Percentiles rank a stretch among this genome's conserved stretches.
Evolutionary conservation across 2,797 vertebrate genomes (phyloP).

Genomic region (Xiphophorus birchmanni): DNA sequence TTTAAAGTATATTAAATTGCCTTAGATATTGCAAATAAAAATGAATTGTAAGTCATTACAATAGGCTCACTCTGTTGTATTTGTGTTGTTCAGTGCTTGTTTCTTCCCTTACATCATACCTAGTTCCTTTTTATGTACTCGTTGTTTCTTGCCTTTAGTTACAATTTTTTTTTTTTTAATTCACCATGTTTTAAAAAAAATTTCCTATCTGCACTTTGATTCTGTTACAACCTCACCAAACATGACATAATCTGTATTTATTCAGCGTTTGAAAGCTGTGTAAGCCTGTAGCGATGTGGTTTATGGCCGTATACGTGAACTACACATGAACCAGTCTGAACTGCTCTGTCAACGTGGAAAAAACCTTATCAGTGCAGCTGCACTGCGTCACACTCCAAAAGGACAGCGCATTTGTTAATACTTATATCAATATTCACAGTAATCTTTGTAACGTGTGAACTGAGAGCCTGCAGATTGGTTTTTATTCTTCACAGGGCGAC

Average conservation of each 20-base stretch:
- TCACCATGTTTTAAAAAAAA: neutral
- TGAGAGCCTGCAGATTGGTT: conserved; percentile 67
- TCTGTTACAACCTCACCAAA: neutral
- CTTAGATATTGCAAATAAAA: neutral
- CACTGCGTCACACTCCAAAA: conserved; percentile 24
- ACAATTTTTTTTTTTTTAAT: neutral
- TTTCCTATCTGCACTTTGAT: neutral
- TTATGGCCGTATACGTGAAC: conserved; percentile 49
- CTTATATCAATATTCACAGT: conserved; percentile 67
- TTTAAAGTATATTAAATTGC: neutral
- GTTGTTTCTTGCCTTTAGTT: neutral
- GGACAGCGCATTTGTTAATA: conserved; percentile 61
- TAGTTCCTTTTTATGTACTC: neutral
- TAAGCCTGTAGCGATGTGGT: conserved; percentile 23
- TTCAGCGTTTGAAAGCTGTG: conserved; percentile 26
- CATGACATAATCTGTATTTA: conserved; percentile 25
- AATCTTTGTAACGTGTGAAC: conserved; percentile 60
- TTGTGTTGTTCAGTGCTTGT: neutral
- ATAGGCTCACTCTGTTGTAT: neutral
- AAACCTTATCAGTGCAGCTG: conserved; percentile 48
- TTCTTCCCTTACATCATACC: neutral
- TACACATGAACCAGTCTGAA: conserved; percentile 39
- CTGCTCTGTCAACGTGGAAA: conserved; percentile 23
- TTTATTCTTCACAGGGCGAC: conserved; percentile 68
- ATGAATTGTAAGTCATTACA: neutral